phyloP scores from a whole-genome alignment of 2,797 vertebrate species.

The Sebastes diaconus region DNA sequence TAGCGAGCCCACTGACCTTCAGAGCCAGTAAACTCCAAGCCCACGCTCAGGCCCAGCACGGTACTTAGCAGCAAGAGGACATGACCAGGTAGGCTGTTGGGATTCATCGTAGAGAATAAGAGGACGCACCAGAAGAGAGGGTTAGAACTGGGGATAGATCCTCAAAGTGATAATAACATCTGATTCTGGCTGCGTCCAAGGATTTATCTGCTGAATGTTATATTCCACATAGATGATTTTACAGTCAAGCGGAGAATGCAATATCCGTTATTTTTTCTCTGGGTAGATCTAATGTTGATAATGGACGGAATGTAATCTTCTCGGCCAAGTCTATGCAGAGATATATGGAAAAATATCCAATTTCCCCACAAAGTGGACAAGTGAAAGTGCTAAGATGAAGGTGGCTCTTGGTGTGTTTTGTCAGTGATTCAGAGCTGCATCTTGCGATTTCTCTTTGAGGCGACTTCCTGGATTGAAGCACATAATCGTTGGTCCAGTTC shows the following conservation, averaged over 20 bases:
- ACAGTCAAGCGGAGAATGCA: constrained; percentile 37
- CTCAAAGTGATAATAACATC: constrained; percentile 71
- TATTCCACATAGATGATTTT: constrained; percentile 68
- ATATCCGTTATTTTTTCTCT: constrained; percentile 45
- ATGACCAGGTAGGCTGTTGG: constrained; percentile 82
- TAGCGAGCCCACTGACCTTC: constrained; percentile 96
- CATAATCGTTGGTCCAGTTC: constrained; percentile 38
- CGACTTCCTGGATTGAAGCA: constrained; percentile 76
- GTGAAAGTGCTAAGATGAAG: constrained; percentile 35
- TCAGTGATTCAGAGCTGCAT: constrained; percentile 65
- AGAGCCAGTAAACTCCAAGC: constrained; percentile 95
- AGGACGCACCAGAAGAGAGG: constrained; percentile 25
- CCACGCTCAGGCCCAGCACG: constrained; percentile 85
- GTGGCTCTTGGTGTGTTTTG: constrained; percentile 32
- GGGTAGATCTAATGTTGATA: constrained; percentile 53
- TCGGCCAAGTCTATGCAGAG: constrained; percentile 32
- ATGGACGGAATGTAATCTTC: constrained; percentile 48
- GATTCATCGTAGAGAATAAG: constrained; percentile 82
- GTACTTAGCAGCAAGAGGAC: constrained; percentile 88
- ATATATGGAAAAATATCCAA: constrained; percentile 54
- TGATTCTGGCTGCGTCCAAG: constrained; percentile 55
- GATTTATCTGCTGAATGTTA: constrained; percentile 61
- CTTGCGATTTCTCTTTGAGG: constrained; percentile 70
- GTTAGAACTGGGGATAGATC: constrained; percentile 53
- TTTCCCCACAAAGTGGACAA: constrained; percentile 42